Base-by-base conservation (phyloP, 2,113 vertebrate species). In the Eupsittula cactorum region DNA sequence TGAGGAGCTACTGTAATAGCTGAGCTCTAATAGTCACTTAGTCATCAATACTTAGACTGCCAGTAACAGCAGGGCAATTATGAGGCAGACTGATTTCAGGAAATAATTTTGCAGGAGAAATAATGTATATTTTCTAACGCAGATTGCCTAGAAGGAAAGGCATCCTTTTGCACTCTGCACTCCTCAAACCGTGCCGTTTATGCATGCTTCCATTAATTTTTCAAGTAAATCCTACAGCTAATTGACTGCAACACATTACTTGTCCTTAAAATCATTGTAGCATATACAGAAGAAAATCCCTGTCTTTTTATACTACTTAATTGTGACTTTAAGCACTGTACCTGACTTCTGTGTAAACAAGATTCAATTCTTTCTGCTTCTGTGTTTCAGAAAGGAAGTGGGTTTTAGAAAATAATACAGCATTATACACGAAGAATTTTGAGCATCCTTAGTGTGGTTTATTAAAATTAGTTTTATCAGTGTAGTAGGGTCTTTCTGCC, bases 1-100 rank as follows among this genome's bases (percentile, higher is more conserved):
- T 27, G 46, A 92, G 67, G 59, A 95, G 76, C 16, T 70, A 37
- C 44, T 88, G 63, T 74, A 82, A 59, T 83, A 88, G 24, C 68
- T 77, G 88, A 90, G 75, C 39, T 90, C 79, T 95, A 55, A 67
- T 84, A 46, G 64, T 93, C 91, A 91, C 64, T 94, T 84, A 86
- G 64, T 88, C 86, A 86, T 92, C 74, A 86, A 86, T 92, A 81
- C 53, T 70, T 75, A 63, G 55, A 46, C 35, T 86, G 83, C 68
- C 77, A 74, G 47, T 94, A 91, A 71, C 28, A 92, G 59, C 73
- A 86, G 88, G 42, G 15, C 69, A 81, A 42, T 88, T 62, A 68
- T 1, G 9, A 90, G 64, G 64, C 50, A 88, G 71, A 71, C 64
- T 37, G 73, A 83, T 81, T 77, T 91, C 83, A 95, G 64, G 59